phyloP scores from a whole-genome alignment of 2,888 invertebrate species.

The Athalia cordata region DNA sequence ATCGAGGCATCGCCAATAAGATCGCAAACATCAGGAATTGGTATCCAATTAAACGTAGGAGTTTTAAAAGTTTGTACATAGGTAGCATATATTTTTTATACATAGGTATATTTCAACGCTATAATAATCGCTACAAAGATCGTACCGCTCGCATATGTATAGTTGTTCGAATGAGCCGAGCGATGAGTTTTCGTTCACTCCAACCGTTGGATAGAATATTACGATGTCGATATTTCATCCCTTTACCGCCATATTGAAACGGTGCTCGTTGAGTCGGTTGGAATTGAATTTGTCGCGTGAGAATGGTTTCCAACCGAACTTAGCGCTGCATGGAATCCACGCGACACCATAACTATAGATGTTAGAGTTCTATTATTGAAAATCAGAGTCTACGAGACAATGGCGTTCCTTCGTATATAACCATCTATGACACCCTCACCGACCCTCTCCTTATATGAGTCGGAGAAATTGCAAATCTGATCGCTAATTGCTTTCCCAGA shows the following conservation, averaged over 20 bases:
- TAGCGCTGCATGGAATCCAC: slow-evolving; percentile 10
- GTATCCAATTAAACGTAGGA: not conserved
- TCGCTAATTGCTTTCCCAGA: slow-evolving; percentile 5
- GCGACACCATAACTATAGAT: not conserved
- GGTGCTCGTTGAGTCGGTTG: slow-evolving; percentile 27
- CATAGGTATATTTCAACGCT: no score
- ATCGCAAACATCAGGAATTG: no score
- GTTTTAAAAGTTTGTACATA: not conserved
- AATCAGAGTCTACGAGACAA: slow-evolving; percentile 8
- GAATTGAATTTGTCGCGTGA: slow-evolving; percentile 38
- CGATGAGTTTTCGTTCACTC: not conserved
- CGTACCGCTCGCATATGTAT: not conserved
- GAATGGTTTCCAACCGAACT: slow-evolving; percentile 30
- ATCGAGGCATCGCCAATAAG: not conserved
- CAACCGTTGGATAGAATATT: not conserved
- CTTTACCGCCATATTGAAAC: slow-evolving; percentile 31
- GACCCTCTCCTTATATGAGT: no score
- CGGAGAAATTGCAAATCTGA: not conserved
- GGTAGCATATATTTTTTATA: no score
- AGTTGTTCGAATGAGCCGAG: not conserved
- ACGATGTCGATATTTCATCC: slow-evolving; percentile 38
- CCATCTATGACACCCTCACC: not conserved
- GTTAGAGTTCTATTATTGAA: slow-evolving; percentile 15
- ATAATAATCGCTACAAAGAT: no score
- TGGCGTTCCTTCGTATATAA: not conserved